A percentile compares a stretch with the other conserved stretches of the same genome.
phyloP scores from a whole-genome alignment of 2,113 vertebrate species.

The Melanostigma gelatinosum region DNA sequence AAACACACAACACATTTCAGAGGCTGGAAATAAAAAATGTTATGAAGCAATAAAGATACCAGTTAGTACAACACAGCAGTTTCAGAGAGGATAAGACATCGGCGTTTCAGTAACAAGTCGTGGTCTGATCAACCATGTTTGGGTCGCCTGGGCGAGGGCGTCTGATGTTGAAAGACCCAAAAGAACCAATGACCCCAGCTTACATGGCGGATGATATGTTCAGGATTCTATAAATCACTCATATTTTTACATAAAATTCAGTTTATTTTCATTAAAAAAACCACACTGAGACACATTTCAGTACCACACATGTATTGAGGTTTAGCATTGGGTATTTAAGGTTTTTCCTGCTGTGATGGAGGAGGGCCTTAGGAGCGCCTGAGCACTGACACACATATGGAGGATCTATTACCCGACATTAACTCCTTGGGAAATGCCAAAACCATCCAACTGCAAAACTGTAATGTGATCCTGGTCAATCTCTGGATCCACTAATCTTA shows the following conservation, averaged over 20 bases:
- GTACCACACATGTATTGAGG: not conserved
- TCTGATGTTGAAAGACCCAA: not conserved
- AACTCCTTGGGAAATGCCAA: slow-evolving; percentile 19
- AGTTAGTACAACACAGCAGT: not conserved
- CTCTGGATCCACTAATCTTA: slow-evolving; percentile 5
- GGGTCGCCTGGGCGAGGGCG: not conserved
- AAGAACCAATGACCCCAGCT: too few relatives aligned
- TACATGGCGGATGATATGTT: not conserved
- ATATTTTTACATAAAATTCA: too few relatives aligned
- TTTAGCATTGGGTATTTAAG: not conserved
- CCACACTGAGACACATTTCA: not conserved
- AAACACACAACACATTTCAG: not conserved
- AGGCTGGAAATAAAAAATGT: not conserved
- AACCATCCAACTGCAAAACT: slow-evolving; percentile 13
- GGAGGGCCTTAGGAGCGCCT: slow-evolving; percentile 19
- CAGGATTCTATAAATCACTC: not conserved
- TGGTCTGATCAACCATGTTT: not conserved
- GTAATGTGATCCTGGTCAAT: not conserved
- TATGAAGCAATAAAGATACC: not conserved
- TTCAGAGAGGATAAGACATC: not conserved
- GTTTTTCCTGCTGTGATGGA: slow-evolving; percentile 1
- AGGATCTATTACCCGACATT: slow-evolving; percentile 43
- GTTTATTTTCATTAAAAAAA: too few relatives aligned
- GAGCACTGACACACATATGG: slow-evolving; percentile 41
- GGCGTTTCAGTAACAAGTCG: not conserved